Conservation (phyloP, 2,888 invertebrate species). For the Ormyrus rosae region DNA sequence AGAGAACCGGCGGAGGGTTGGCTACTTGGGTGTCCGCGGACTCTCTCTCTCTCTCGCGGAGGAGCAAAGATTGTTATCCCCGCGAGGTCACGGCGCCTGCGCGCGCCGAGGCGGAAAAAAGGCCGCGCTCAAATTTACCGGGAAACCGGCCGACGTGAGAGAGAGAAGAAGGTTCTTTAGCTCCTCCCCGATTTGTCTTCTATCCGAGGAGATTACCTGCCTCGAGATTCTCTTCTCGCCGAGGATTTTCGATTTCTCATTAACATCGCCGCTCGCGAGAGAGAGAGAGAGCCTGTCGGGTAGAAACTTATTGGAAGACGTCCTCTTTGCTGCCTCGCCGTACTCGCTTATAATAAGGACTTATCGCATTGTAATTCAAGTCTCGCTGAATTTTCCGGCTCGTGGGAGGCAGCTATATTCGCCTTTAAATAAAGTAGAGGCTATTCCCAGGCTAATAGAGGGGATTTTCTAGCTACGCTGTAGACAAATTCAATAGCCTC, state of each 20-base stretch:
- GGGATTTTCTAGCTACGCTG: no score
- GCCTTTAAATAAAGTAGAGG: no score
- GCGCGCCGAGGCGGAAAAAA: conserved; percentile 7
- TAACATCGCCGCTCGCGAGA: conserved; percentile 10
- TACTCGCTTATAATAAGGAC: no score
- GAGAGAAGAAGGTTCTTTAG: conserved; percentile 5
- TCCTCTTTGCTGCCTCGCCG: no score
- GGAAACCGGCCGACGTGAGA: neutral
- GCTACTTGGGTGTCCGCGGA: conserved; percentile 10
- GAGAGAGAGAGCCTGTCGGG: no score
- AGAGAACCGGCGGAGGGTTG: no score
- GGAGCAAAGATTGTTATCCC: neutral
- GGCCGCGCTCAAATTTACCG: conserved; percentile 16
- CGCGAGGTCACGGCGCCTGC: conserved; percentile 13
- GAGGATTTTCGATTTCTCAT: conserved; percentile 18
- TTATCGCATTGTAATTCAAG: no score
- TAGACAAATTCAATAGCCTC: no score
- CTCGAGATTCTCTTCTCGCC: neutral
- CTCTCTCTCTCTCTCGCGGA: neutral
- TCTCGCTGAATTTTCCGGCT: no score
- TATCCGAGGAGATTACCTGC: neutral
- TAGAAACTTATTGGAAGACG: no score
- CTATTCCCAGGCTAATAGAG: no score
- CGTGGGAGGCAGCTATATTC: no score
- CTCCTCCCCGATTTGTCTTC: conserved; percentile 20